phyloP scores from a whole-genome alignment of 2,888 invertebrate species.

The Ochropacha duplaris region DNA sequence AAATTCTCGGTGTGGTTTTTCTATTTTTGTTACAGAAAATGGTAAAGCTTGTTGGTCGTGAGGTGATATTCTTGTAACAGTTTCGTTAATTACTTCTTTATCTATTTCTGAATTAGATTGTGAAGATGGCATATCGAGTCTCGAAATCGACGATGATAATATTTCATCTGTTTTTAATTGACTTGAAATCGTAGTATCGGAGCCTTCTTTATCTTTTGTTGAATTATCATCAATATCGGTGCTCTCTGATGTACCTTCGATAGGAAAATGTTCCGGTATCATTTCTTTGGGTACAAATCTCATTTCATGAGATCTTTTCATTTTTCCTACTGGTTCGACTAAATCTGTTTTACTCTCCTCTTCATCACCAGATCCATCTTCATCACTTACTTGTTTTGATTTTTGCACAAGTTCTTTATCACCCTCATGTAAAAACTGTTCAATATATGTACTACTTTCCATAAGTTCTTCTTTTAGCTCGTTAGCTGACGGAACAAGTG shows the following conservation, averaged over 20 bases:
- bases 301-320: conserved; percentile 96
- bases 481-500: conserved; percentile 94
- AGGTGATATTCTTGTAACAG: conserved; percentile 38
- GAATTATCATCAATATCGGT: conserved; percentile 71
- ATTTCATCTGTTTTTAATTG: conserved; percentile 73
- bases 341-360: conserved; percentile 77
- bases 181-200: conserved; percentile 75
- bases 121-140: conserved; percentile 66
- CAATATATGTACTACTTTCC: conserved; percentile 84
- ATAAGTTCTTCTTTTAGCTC: conserved; percentile 90
- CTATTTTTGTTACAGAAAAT: conserved; percentile 66
- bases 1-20: conserved; percentile 64
- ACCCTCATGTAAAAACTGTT: conserved; percentile 74
- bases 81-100: conserved; percentile 53
- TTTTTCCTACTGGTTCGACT: conserved; percentile 85
- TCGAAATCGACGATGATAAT: conserved; percentile 73
- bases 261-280: conserved; percentile 73
- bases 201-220: conserved; percentile 65
- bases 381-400: conserved; percentile 76
- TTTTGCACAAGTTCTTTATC: conserved; percentile 55
- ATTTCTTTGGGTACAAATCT: conserved; percentile 88
- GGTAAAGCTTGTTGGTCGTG: conserved; percentile 59
- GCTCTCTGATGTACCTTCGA: conserved; percentile 68
- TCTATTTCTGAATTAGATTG: conserved; percentile 57
- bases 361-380: conserved; percentile 82